A percentile compares a stretch with the other conserved stretches of the same genome.
These are phyloP conservation scores for Seriola rivoliana DNA, from an alignment of 2,113 vertebrate genomes.

Conservation along the genomic window DNA sequence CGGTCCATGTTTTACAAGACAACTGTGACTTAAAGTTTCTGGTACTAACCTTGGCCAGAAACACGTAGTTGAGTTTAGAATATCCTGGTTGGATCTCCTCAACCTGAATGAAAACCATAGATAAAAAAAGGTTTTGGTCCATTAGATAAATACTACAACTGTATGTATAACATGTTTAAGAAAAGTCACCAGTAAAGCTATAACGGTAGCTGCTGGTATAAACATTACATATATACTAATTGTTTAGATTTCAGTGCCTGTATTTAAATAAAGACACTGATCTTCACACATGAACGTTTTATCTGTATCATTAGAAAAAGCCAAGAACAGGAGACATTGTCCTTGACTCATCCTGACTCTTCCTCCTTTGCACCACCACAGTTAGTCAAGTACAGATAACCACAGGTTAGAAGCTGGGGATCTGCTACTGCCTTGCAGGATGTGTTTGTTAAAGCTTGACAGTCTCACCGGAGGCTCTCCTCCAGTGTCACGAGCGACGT, in stretches of 20 bases:
- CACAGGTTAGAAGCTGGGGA: neutral
- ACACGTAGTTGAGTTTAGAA: constrained; percentile 94
- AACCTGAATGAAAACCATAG: constrained; percentile 80
- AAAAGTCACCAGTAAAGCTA: too few species aligned
- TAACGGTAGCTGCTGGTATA: too few species aligned
- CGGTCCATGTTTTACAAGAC: neutral
- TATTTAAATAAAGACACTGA: neutral
- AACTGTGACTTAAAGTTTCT: neutral
- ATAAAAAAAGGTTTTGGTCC: neutral
- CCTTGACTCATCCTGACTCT: neutral
- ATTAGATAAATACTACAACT: neutral
- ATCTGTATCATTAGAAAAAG: neutral
- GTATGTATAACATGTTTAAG: too few species aligned
- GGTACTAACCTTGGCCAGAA: constrained; percentile 92
- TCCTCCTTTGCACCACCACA: neutral
- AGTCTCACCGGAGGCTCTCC: constrained; percentile 33
- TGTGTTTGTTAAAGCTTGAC: constrained; percentile 53
- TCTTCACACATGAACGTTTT: neutral
- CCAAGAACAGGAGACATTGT: neutral
- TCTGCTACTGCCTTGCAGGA: constrained; percentile 45
- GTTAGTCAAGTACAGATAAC: constrained; percentile 9
- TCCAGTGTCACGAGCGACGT: constrained; percentile 63
- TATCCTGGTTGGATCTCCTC: constrained; percentile 93
- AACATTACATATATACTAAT: too few species aligned
- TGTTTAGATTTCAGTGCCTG: neutral